Percentiles rank a stretch among this genome's conserved stretches.
Conservation (phyloP, 2,888 invertebrate genomes). For the Ophion ellenae region DNA sequence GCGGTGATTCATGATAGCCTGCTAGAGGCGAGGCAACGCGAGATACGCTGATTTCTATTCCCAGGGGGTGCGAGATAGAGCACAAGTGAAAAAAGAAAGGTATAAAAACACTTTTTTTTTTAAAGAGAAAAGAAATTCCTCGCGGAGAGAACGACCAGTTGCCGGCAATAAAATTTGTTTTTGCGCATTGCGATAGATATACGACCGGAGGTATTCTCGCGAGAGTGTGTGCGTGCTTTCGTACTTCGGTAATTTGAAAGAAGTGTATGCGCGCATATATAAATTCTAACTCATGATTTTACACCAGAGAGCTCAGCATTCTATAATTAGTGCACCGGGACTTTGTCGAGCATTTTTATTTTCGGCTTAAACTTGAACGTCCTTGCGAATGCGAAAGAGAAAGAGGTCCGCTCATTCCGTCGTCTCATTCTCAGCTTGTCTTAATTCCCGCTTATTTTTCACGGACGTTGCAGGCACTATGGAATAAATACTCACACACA, state of each 20-base stretch:
- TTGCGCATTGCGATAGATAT: constrained; percentile 53
- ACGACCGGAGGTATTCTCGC: constrained; percentile 23
- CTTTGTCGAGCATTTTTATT: constrained; percentile 79
- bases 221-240: constrained; percentile 18
- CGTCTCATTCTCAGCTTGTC: not conserved
- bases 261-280: constrained; percentile 34
- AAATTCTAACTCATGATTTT: constrained; percentile 18
- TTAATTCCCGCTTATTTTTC: constrained; percentile 55
- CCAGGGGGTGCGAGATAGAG: constrained; percentile 16
- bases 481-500: not conserved
- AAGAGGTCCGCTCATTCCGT: constrained; percentile 29
- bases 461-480: constrained; percentile 19
- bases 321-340: constrained; percentile 81
- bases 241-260: constrained; percentile 74
- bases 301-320: constrained; percentile 67
- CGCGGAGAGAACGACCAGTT: constrained; percentile 50
- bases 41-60: constrained; percentile 44
- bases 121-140: constrained; percentile 23
- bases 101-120: constrained; percentile 1
- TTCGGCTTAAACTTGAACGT: constrained; percentile 83
- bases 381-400: constrained; percentile 74
- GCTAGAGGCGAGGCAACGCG: constrained; percentile 40
- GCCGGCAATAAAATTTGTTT: constrained; percentile 63
- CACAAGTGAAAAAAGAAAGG: constrained; percentile 2
- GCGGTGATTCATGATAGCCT: constrained; percentile 52